Evolutionary conservation across 2,113 vertebrate species (phyloP), one percentile per base, ranked within the genome.

Genomic region (Nycticebus coucang): DNA sequence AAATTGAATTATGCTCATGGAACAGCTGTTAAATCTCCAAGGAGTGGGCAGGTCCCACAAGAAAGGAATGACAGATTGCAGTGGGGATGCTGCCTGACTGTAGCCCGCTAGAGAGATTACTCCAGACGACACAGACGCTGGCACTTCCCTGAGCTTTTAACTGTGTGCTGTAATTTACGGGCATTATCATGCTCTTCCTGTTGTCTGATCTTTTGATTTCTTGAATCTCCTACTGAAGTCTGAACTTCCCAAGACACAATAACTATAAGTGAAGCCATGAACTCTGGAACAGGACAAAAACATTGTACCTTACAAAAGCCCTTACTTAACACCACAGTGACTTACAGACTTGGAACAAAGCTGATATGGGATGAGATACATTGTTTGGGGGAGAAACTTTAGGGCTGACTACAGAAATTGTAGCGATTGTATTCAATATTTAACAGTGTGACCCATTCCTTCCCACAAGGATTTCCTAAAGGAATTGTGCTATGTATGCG

Each of bases 1-100:
- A 85, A 93, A 93, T 90, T 78, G 87, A 96, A 95, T 97, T 93
- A 96, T 97, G 26, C 57, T 89, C 59, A 28, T 35, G 62, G 68
- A 96, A 93, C 60, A 95, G 75, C 84, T 95, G 59, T 57, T 93
- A 84, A 94, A 59, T 87, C 71, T 97, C 66, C 60, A 69, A 84
- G 71, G 91, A 94, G 33, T 85, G 71, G 71, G 68, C 13, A 95
- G 87, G 71, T 82, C 69, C 64, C 41, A 87, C 22, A 33, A 79
- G 77, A 78, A 89, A 81, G 33, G 66, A 57, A 89, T 59, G 80
- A 80, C 33, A 80, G 41, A 94, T 95, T 53, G 6, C 66, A 69
- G 3, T 1, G 4, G 9, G 5, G 30, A 64, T 45, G 15, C 28
- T 28, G 15, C 15, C 28, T 45, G 66, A 60, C 57, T 45, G 33